phyloP scores from a whole-genome alignment of 2,888 invertebrate species.

The Cremastinae sp. region DNA sequence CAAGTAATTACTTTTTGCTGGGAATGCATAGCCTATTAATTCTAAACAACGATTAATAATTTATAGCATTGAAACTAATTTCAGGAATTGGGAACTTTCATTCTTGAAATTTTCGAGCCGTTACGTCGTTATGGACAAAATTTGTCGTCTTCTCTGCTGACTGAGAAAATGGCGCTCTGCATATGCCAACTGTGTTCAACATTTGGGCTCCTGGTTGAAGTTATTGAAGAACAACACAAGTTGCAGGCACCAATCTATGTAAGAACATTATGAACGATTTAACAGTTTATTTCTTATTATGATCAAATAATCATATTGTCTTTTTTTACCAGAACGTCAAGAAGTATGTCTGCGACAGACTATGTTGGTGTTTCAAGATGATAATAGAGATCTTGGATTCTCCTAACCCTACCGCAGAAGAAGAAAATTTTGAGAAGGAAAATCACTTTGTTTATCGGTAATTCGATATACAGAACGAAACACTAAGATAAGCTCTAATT shows the following conservation, averaged over 20 bases:
- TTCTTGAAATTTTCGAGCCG: slow-evolving; percentile 72
- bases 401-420: slow-evolving; percentile 69
- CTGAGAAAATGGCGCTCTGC: slow-evolving; percentile 74
- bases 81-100: slow-evolving; percentile 75
- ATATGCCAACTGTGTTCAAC: slow-evolving; percentile 73
- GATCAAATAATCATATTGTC: not conserved
- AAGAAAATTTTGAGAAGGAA: slow-evolving; percentile 72
- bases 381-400: slow-evolving; percentile 72
- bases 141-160: slow-evolving; percentile 68
- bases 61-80: no score
- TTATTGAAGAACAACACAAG: slow-evolving; percentile 75
- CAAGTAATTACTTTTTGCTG: no score
- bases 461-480: slow-evolving; percentile 26
- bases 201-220: slow-evolving; percentile 73
- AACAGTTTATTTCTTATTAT: not conserved
- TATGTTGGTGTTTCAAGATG: slow-evolving; percentile 75
- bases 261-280: slow-evolving; percentile 55
- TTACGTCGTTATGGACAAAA: slow-evolving; percentile 73
- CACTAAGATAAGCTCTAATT: not conserved
- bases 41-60: no score
- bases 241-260: slow-evolving; percentile 75
- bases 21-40: no score
- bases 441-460: slow-evolving; percentile 78
- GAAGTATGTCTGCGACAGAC: slow-evolving; percentile 76
- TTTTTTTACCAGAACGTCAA: slow-evolving; percentile 71